Base-by-base conservation (phyloP, 2,888 invertebrate species). In the Chesias legatella region DNA sequence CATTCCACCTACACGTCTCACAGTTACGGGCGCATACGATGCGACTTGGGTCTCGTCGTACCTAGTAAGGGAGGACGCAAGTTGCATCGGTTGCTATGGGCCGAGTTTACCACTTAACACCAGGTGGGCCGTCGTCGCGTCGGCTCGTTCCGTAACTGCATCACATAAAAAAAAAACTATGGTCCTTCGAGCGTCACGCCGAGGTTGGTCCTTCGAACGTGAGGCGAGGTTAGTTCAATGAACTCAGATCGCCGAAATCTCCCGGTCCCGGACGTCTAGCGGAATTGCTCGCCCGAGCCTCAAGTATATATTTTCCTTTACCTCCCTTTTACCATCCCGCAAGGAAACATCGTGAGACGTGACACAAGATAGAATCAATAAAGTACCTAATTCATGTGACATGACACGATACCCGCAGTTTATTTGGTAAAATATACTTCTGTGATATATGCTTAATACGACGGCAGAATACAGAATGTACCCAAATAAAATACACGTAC, bases 221-320 rank as follows among this genome's bases (percentile, higher is more conserved):
- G 45, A 36, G 40, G 25, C 30, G 29, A 25, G 35, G 29, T 42
- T 29, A 35, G 44, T 39, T 44, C 45, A 40, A 40, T 40, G 45
- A 45, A 45, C 45, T 40, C 22, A 45, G 36, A 40, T 20, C 45
- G 45, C 40, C 36, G 8, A 41, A 40, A 36, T 22, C 30, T 21
- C 29, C 29, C 45, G 36, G 33, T 33, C 34, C 29, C 45, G 36
- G 33, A 29, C 34, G 36, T 25, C 29, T 33, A 27, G 23, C 35
- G 33, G 13, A 17, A 32, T 33, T 36, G 22, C 31, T 23, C 31
- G 11, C 33, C 39, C 24, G 24, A 27, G 25, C 31, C 35, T 27
- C 22, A 21, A 21, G 35, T 28, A 34, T 34, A 40, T 30, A 33
- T 36, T 29, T 40, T 39, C 13, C 5, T 17, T 17, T 17, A 3